Evolutionary conservation across 2,113 vertebrate species (phyloP).

Genomic region (rat (Rattus norvegicus)): GRCr8 NC_086025.1:32234501-32235000

Average conservation of each 20-base stretch:
- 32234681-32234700: constrained; percentile 65
- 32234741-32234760: constrained; percentile 43
- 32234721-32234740: constrained; percentile 66
- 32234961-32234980: constrained; percentile 31
- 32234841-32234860: constrained; percentile 13
- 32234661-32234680: neutral
- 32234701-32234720: constrained; percentile 71
- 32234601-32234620: neutral
- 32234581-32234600: constrained; percentile 9
- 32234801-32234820: constrained; percentile 72
- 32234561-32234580: neutral
- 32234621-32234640: neutral
- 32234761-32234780: constrained; percentile 65
- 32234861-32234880: neutral
- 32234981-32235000: constrained; percentile 48
- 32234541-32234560: neutral
- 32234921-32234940: neutral
- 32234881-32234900: neutral
- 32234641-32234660: constrained; percentile 53
- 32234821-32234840: constrained; percentile 48
- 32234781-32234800: constrained; percentile 55
- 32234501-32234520: neutral
- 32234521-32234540: neutral
- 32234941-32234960: constrained; percentile 1
- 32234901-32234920: constrained; percentile 38